Conservation (phyloP, 2,797 vertebrate genomes). For the Characodon lateralis region DNA sequence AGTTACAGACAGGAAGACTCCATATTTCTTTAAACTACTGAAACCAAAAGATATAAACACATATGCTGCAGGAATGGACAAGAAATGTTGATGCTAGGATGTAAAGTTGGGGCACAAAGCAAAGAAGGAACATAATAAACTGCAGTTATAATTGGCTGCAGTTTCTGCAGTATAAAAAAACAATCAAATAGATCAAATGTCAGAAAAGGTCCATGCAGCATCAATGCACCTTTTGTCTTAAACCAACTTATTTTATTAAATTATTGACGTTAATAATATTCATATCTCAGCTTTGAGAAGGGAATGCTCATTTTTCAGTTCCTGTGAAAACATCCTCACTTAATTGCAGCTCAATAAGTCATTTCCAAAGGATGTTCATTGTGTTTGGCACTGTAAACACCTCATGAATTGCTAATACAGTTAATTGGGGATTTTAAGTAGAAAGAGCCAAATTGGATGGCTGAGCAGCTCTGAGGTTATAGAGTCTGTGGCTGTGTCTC, state of each 20-base stretch:
- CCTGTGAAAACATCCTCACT: conserved; percentile 28
- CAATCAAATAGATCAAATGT: not conserved
- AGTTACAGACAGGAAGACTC: not conserved
- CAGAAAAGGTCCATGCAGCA: not conserved
- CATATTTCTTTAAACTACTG: not conserved
- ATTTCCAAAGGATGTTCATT: conserved; percentile 35
- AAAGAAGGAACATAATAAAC: not conserved
- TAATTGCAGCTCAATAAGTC: conserved; percentile 25
- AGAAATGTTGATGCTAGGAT: not conserved
- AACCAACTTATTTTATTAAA: conserved; percentile 1
- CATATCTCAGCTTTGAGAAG: conserved; percentile 11
- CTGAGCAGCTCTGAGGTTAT: conserved; percentile 39
- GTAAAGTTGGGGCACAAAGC: not conserved
- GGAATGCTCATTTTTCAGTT: conserved; percentile 7
- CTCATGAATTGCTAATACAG: conserved; percentile 42
- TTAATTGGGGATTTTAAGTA: conserved; percentile 42
- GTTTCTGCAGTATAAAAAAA: not conserved
- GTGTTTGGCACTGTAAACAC: conserved; percentile 42
- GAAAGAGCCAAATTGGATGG: conserved; percentile 44
- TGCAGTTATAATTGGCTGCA: not conserved
- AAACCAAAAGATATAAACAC: not conserved
- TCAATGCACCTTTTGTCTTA: not conserved
- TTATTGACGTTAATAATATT: not conserved
- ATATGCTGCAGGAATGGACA: not conserved
- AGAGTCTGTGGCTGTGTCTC: conserved; percentile 20